A percentile compares a stretch with the other conserved stretches of the same genome.
phyloP scores from a whole-genome alignment of 2,888 invertebrate genomes.

The Dioctria linearis region DNA sequence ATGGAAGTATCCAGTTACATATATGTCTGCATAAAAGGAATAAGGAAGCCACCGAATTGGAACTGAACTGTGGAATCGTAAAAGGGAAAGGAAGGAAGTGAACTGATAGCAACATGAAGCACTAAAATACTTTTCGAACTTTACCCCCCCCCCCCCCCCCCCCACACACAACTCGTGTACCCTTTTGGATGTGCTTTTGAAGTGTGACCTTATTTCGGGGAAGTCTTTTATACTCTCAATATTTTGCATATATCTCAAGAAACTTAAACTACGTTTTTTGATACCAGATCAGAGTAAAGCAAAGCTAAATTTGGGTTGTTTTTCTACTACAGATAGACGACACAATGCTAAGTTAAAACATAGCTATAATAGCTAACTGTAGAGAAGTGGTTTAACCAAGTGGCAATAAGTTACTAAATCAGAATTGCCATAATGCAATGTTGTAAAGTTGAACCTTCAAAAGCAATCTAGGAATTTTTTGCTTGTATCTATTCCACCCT shows the following conservation, averaged over 20 bases:
- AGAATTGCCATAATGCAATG: conserved; percentile 6
- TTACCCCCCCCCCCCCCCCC: neutral
- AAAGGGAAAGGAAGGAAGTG: conserved; percentile 26
- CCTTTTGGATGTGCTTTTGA: neutral
- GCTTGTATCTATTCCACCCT: neutral
- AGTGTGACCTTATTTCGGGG: conserved; percentile 9
- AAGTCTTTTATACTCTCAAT: neutral
- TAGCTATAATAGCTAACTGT: too few species aligned
- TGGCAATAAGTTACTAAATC: conserved; percentile 22
- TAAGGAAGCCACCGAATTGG: conserved; percentile 38
- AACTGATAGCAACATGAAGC: conserved; percentile 21
- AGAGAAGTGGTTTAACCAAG: neutral
- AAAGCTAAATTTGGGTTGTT: too few species aligned
- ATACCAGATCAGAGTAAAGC: too few species aligned
- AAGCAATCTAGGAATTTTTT: conserved; percentile 23
- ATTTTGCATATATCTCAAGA: too few species aligned
- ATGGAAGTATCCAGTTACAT: conserved; percentile 5
- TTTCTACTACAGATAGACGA: too few species aligned
- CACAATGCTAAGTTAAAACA: too few species aligned
- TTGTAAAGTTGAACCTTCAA: conserved; percentile 5
- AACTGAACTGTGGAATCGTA: conserved; percentile 13
- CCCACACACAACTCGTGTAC: too few species aligned
- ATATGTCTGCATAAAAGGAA: conserved; percentile 15
- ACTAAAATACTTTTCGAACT: neutral
- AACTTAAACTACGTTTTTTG: too few species aligned